These are phyloP conservation scores for Apamea monoglypha DNA, from an alignment of 2,888 invertebrate species.

Conservation along the genomic window DNA sequence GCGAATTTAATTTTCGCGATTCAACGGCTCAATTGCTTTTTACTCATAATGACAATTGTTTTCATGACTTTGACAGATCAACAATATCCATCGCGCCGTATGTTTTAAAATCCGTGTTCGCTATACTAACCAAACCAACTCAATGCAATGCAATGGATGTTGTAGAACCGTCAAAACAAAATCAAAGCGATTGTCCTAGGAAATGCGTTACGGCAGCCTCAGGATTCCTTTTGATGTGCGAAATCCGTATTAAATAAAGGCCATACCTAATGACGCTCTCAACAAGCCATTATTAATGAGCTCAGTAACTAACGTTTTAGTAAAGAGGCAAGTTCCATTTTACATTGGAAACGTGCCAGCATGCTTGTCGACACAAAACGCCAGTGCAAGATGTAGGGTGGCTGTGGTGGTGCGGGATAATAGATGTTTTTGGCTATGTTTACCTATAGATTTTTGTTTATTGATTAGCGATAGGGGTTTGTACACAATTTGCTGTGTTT, in stretches of 20 bases:
- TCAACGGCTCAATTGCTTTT: neutral
- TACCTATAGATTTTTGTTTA: neutral
- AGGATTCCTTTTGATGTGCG: constrained; percentile 30
- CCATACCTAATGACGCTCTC: constrained; percentile 67
- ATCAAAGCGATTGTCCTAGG: neutral
- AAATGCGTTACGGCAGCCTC: neutral
- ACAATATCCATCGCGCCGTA: neutral
- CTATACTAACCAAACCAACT: too few relatives aligned
- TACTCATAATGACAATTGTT: neutral
- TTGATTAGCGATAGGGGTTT: neutral
- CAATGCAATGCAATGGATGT: neutral
- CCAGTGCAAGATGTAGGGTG: constrained; percentile 68
- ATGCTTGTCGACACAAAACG: constrained; percentile 75
- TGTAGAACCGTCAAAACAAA: neutral
- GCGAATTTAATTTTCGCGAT: constrained; percentile 20
- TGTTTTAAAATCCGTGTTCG: neutral
- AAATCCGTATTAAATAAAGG: constrained; percentile 56
- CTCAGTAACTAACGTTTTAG: constrained; percentile 75
- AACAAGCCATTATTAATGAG: constrained; percentile 83
- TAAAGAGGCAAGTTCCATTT: constrained; percentile 81
- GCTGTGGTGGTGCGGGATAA: constrained; percentile 35
- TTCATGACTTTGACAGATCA: constrained; percentile 5
- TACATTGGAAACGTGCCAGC: constrained; percentile 85
- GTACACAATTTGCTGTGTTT: neutral
- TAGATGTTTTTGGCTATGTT: constrained; percentile 20